These are phyloP conservation scores for Brachyhypopomus gauderio DNA, from an alignment of 2,113 vertebrate genomes.

Conservation along the genomic window DNA sequence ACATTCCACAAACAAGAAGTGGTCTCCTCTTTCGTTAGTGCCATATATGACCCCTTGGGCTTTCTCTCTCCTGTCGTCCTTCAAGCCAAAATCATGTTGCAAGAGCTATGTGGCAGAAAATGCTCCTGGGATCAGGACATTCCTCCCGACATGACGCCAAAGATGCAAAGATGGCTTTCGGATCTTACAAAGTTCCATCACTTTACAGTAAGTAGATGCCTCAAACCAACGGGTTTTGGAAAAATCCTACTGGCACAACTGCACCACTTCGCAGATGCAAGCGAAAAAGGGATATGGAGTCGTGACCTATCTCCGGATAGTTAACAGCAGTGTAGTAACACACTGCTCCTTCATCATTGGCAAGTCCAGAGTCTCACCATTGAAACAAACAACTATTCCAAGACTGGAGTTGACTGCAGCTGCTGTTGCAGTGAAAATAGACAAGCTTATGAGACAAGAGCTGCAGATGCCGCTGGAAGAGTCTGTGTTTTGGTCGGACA, in stretches of 20 bases:
- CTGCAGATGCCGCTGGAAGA: neutral
- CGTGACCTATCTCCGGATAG: neutral
- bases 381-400: constrained; percentile 30
- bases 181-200: no score
- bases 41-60: constrained; percentile 43
- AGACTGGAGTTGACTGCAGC: constrained; percentile 31
- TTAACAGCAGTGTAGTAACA: neutral
- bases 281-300: constrained; percentile 14
- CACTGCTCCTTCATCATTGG: constrained; percentile 14
- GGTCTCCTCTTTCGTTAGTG: constrained; percentile 30
- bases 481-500: constrained; percentile 34
- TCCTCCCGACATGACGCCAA: neutral
- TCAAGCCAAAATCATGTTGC: neutral
- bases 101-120: neutral
- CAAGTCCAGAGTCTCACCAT: constrained; percentile 18
- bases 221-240: constrained; percentile 13
- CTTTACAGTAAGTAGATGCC: constrained; percentile 3
- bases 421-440: constrained; percentile 12
- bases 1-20: constrained; percentile 14
- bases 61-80: constrained; percentile 25
- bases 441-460: neutral
- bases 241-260: neutral
- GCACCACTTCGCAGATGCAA: constrained; percentile 17
- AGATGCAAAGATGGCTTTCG: neutral
- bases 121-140: no score